Evolutionary conservation across 2,113 vertebrate species (phyloP).

Genomic region (Zingel zingel): DNA sequence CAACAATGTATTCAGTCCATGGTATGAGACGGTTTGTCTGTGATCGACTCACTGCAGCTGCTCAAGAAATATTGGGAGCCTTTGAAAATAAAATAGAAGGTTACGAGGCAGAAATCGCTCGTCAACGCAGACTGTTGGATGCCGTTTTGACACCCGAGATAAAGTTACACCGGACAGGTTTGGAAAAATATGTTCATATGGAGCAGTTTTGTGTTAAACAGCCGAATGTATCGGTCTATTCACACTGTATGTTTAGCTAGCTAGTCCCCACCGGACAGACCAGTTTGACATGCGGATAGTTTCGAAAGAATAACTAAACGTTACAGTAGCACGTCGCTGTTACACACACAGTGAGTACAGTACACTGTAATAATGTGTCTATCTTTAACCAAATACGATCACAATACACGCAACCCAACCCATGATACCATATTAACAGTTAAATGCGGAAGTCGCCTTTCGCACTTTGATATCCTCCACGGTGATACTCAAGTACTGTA

Average conservation of each 20-base stretch:
- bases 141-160: conserved; percentile 12
- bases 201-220: fast-evolving
- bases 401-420: background rate
- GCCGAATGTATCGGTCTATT: fast-evolving
- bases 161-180: conserved; percentile 49
- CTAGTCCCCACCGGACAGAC: background rate
- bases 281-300: background rate
- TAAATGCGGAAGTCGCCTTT: background rate
- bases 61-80: conserved; percentile 65
- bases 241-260: background rate
- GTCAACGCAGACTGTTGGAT: conserved; percentile 60
- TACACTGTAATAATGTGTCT: too few relatives aligned
- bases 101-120: conserved; percentile 60
- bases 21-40: conserved; percentile 69
- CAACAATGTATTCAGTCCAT: conserved; percentile 52
- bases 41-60: conserved; percentile 62
- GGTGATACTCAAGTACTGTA: background rate
- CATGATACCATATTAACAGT: too few relatives aligned
- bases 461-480: too few relatives aligned
- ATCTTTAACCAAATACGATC: too few relatives aligned
- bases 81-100: conserved; percentile 54
- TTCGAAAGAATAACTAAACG: background rate
- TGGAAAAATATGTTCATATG: background rate
- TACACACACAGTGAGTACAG: too few relatives aligned
- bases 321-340: background rate